Conservation (phyloP, 2,113 vertebrate genomes). For the Colinus virginianus region DNA sequence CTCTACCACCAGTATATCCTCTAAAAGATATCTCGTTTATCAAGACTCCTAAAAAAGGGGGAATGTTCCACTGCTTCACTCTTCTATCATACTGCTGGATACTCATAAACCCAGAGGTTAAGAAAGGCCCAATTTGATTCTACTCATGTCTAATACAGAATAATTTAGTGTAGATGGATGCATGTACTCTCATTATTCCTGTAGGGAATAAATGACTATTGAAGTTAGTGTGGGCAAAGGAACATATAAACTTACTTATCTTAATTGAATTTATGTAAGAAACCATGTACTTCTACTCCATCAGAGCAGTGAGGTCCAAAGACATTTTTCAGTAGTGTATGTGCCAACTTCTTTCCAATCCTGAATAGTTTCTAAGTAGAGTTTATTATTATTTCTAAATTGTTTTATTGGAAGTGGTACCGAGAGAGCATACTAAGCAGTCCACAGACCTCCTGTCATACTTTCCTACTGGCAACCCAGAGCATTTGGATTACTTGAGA, state of each 20-base stretch:
- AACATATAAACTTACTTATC: neutral
- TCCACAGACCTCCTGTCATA: neutral
- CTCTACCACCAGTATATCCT: neutral
- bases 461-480: neutral
- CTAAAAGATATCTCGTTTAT: neutral
- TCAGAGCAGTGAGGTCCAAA: neutral
- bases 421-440: neutral
- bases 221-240: neutral
- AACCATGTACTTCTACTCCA: neutral
- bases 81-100: neutral
- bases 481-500: slow-evolving; percentile 12
- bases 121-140: neutral
- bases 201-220: neutral
- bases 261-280: neutral
- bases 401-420: neutral
- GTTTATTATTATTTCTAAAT: slow-evolving; percentile 30
- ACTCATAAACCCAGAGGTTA: neutral
- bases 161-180: neutral
- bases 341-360: neutral
- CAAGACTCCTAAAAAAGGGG: neutral
- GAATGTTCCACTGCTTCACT: neutral
- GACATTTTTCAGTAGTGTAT: neutral
- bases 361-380: neutral
- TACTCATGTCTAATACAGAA: neutral
- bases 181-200: neutral